These are phyloP conservation scores for Malachius bipustulatus DNA, from an alignment of 2,888 invertebrate species.

Conservation along the genomic window DNA sequence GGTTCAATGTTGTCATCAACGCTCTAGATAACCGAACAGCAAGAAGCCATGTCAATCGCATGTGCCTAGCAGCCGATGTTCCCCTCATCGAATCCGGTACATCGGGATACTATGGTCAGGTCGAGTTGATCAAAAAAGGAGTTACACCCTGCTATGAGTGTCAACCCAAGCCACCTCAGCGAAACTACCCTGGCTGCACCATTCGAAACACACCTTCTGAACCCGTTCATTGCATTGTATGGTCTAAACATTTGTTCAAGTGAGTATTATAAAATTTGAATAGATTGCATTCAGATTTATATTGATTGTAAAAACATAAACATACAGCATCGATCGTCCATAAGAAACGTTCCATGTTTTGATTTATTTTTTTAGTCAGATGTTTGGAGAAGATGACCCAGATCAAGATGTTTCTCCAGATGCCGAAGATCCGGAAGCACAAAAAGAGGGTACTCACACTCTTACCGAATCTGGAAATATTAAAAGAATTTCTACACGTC, in stretches of 20 bases:
- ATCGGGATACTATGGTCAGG: constrained; percentile 94
- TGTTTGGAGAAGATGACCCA: constrained; percentile 94
- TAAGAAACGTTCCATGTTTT: too few species aligned
- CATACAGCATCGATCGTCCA: too few species aligned
- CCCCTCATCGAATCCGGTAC: constrained; percentile 96
- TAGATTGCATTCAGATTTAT: not conserved
- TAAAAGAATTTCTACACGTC: constrained; percentile 58
- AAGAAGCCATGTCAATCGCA: constrained; percentile 95
- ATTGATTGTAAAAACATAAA: too few species aligned
- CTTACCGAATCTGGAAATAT: constrained; percentile 40
- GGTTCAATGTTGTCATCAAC: constrained; percentile 86
- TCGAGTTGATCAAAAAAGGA: constrained; percentile 76
- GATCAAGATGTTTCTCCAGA: constrained; percentile 98
- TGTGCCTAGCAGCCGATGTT: constrained; percentile 91
- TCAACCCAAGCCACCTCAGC: constrained; percentile 78
- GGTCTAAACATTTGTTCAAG: constrained; percentile 99
- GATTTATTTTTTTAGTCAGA: constrained; percentile 53
- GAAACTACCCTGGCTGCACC: constrained; percentile 94
- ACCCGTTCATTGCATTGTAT: constrained; percentile 97
- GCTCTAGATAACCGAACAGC: constrained; percentile 95
- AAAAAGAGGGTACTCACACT: constrained; percentile 47
- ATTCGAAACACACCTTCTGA: constrained; percentile 98
- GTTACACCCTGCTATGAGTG: constrained; percentile 96
- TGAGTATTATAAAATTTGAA: constrained; percentile 36
- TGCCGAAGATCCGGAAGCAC: constrained; percentile 85